Evolutionary conservation across 2,113 vertebrate genomes (phyloP), one percentile per base, ranked within the genome.

Genomic region (Zosterops hypoxanthus): DNA sequence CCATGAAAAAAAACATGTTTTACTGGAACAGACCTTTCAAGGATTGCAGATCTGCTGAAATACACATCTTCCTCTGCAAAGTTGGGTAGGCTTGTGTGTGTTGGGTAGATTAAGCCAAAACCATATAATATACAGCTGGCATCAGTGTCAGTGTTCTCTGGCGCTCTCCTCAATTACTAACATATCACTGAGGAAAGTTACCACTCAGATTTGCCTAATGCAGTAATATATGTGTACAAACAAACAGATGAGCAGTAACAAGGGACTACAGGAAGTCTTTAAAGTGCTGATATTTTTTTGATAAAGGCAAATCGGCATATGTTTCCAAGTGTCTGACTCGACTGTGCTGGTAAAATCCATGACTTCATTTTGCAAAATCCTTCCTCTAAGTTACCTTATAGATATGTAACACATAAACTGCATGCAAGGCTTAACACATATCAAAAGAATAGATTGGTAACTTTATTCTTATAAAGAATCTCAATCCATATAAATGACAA

Each of bases 261-360:
- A 82, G 28, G 26, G 41, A 92, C 82, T 56, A 75, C 39, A 94
- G 52, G 63, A 85, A 88, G 19, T 61, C 15, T 90, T 94, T 82
- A 69, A 82, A 88, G 39, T 12, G 7, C 25, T 76, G 69, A 25
- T 55, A 11, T 41, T 66, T 79, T 91, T 92, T 94, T 90, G 4
- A 84, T 89, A 91, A 84, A 95, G n/a, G n/a, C 64, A 89, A 82
- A 87, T 76, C 49, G 61, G 15, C 34, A 31, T 50, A 57, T 36
- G 11, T 82, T 94, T 96, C 85, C 71, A 90, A 88, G 63, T 42
- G 15, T 50, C 59, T 92, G 71, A 93, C 50, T 85, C 83, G 50
- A 34, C 36, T 77, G 12, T 59, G 36, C 20, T 65, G 57, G 15
- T 65, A 49, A 57, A 76, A 95, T 78, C 57, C 8, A 2, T 86